Conservation (phyloP, 2,797 vertebrate species). For the Melanogrammus aeglefinus region DNA sequence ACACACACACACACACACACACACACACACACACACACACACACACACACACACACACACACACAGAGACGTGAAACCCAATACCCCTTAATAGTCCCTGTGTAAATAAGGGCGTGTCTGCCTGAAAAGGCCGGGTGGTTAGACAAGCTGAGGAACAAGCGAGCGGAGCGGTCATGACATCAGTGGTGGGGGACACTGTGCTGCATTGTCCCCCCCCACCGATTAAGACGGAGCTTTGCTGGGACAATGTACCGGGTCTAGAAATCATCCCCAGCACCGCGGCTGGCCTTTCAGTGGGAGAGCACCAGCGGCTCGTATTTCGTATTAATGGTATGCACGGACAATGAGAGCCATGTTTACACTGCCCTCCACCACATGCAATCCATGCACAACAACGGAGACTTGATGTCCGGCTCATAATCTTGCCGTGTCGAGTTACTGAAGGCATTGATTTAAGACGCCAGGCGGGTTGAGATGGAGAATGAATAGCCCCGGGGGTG, state of each 20-base stretch:
- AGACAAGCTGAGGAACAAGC: constrained; percentile 42
- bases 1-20: constrained; percentile 23
- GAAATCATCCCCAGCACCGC: background rate
- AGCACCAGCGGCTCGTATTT: background rate
- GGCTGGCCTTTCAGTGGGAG: background rate
- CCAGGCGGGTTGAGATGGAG: background rate
- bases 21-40: constrained; percentile 56
- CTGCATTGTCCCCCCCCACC: constrained; percentile 45
- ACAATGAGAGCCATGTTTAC: background rate
- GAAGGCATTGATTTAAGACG: background rate
- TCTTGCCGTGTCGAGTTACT: background rate
- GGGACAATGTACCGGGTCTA: background rate
- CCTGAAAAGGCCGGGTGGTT: constrained; percentile 43
- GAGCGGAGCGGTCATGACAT: constrained; percentile 48
- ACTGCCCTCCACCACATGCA: background rate
- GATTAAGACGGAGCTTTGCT: background rate
- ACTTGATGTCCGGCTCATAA: background rate
- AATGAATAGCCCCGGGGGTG: too few species aligned
- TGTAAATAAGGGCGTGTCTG: constrained; percentile 57
- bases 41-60: constrained; percentile 22
- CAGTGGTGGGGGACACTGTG: constrained; percentile 37
- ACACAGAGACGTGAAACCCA: constrained; percentile 52
- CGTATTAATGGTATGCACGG: background rate
- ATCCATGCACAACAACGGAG: background rate
- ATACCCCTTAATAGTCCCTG: constrained; percentile 53